These are phyloP conservation scores for Tinea trinotella DNA, from an alignment of 2,888 invertebrate species.

Conservation along the genomic window DNA sequence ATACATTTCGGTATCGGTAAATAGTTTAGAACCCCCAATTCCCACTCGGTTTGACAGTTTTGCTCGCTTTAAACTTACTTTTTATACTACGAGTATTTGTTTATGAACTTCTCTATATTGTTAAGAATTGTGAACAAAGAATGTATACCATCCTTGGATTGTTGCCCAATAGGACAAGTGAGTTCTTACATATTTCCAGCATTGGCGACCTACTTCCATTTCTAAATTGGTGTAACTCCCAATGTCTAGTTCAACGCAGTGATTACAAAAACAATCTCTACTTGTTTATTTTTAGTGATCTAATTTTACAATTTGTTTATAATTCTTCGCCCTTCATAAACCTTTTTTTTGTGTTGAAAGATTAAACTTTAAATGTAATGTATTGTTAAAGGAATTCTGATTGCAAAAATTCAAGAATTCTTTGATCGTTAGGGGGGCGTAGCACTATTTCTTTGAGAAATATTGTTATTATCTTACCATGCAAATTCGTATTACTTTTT, in stretches of 20 bases:
- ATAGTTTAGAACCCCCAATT: too few relatives aligned
- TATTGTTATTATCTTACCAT: too few relatives aligned
- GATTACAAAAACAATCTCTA: neutral
- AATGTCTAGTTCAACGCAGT: constrained; percentile 1
- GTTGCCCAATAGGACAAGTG: constrained; percentile 2
- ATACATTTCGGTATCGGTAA: too few relatives aligned
- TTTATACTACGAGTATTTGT: too few relatives aligned
- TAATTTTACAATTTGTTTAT: neutral
- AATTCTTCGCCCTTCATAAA: neutral
- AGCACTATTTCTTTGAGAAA: too few relatives aligned
- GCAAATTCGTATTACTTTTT: too few relatives aligned
- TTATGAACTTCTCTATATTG: neutral
- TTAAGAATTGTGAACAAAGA: neutral
- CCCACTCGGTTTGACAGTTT: too few relatives aligned
- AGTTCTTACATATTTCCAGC: neutral
- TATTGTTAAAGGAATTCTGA: too few relatives aligned
- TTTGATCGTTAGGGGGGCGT: too few relatives aligned
- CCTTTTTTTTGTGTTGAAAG: neutral
- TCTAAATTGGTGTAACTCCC: neutral
- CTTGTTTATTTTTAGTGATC: neutral
- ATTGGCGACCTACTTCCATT: constrained; percentile 2
- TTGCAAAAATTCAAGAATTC: too few relatives aligned
- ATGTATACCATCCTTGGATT: neutral
- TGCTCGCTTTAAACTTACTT: too few relatives aligned
- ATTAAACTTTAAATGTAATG: too few relatives aligned